A percentile compares a stretch with the other conserved stretches of the same genome.
Evolutionary conservation across 2,113 vertebrate genomes (phyloP).

Genomic region (Hipposideros armiger): DNA sequence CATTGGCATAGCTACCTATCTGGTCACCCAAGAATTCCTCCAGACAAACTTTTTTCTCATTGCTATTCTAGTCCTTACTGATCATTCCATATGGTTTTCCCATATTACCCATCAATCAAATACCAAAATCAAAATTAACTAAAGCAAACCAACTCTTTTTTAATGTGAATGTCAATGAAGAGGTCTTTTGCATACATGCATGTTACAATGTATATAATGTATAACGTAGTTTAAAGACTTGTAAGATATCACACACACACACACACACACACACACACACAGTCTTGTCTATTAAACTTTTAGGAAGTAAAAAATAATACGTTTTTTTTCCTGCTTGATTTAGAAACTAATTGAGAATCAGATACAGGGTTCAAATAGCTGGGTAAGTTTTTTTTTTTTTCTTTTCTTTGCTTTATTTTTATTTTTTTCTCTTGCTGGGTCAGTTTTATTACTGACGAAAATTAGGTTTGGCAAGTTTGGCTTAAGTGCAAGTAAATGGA

Average conservation of each 20-base stretch:
- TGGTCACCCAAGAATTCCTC: background rate
- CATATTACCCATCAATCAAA: background rate
- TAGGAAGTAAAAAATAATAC: background rate
- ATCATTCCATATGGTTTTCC: background rate
- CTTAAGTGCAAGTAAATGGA: background rate
- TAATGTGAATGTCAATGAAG: background rate
- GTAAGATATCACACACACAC: background rate
- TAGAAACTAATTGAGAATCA: background rate
- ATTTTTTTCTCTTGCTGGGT: background rate
- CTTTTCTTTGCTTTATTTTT: too few species aligned
- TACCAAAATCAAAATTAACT: conserved; percentile 40
- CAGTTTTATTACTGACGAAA: background rate
- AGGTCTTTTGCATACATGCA: background rate
- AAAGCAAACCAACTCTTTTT: background rate
- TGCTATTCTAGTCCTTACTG: background rate
- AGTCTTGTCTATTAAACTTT: background rate
- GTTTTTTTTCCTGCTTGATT: background rate
- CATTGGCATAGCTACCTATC: background rate
- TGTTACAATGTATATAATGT: background rate
- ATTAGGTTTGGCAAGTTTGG: background rate
- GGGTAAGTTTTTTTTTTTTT: background rate
- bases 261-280: background rate
- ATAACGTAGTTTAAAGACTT: background rate
- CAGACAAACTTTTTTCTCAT: background rate
- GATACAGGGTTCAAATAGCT: background rate